A percentile compares a stretch with the other conserved stretches of the same genome.
Conservation (phyloP, 2,113 vertebrate species). For the Pseudorectes ferrugineus region DNA sequence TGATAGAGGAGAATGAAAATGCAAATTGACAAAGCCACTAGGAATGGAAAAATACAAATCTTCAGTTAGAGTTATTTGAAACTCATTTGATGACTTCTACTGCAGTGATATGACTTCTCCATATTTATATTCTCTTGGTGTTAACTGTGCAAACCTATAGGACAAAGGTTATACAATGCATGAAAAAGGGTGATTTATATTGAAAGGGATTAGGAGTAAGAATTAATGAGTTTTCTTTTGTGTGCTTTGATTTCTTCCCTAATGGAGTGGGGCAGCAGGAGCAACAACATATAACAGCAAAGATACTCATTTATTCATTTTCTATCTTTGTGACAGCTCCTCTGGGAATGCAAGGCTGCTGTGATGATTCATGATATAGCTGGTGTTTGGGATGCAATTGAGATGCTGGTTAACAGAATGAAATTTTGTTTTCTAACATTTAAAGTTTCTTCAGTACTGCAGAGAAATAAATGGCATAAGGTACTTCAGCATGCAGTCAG, state of each 20-base stretch:
- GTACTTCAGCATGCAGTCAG: neutral
- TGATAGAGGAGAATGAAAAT: slow-evolving; percentile 20
- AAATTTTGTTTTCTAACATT: neutral
- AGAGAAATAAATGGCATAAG: neutral
- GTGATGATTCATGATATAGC: neutral
- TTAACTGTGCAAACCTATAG: neutral
- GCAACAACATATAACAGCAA: neutral
- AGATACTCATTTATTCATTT: neutral
- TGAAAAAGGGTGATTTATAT: neutral
- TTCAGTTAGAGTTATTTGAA: neutral
- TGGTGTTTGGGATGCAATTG: neutral
- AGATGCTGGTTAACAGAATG: neutral
- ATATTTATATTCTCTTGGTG: neutral
- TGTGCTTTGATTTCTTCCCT: neutral
- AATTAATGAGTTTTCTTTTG: neutral
- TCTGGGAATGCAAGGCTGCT: neutral
- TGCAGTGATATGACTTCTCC: neutral
- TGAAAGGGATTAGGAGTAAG: neutral
- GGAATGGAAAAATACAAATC: neutral
- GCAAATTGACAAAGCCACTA: neutral
- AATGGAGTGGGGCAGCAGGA: neutral
- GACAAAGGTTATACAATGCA: neutral
- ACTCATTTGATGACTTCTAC: neutral
- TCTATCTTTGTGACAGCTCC: neutral
- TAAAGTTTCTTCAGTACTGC: neutral